Conservation (phyloP, 2,113 vertebrate genomes). For the Polypterus bichir region DNA sequence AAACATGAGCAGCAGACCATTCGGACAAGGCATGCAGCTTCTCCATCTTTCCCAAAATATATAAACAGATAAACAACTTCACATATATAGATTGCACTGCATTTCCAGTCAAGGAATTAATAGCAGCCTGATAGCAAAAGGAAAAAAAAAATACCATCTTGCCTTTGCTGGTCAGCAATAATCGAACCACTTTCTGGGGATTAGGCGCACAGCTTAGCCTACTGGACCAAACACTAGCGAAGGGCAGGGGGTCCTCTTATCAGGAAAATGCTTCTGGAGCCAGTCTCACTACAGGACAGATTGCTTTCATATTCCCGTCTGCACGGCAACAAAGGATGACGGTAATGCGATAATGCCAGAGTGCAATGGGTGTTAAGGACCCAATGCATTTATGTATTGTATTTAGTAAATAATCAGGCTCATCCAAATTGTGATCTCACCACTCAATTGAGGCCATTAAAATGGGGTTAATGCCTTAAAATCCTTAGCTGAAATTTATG, state of each 20-base stretch:
- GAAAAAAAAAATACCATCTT: slow-evolving; percentile 63
- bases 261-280: slow-evolving; percentile 94
- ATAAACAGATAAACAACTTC: background rate
- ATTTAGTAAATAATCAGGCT: slow-evolving; percentile 82
- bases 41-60: background rate
- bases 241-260: slow-evolving; percentile 88
- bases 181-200: slow-evolving; percentile 99
- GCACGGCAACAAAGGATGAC: slow-evolving; percentile 90
- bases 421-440: slow-evolving; percentile 83
- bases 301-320: slow-evolving; percentile 89
- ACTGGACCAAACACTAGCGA: slow-evolving; percentile 92
- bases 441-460: slow-evolving; percentile 76
- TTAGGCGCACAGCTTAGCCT: slow-evolving; percentile 98
- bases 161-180: slow-evolving; percentile 99
- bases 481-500: slow-evolving; percentile 57
- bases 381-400: slow-evolving; percentile 83
- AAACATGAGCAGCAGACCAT: slow-evolving; percentile 66
- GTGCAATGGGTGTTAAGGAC: slow-evolving; percentile 81
- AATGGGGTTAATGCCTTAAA: slow-evolving; percentile 85
- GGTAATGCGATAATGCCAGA: slow-evolving; percentile 98
- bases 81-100: slow-evolving; percentile 63
- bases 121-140: slow-evolving; percentile 68
- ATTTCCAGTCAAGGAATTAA: slow-evolving; percentile 76
- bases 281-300: slow-evolving; percentile 86
- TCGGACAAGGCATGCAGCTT: slow-evolving; percentile 58